Evolutionary conservation across 2,888 invertebrate genomes (phyloP).

Genomic region (Theretra japonica): DNA sequence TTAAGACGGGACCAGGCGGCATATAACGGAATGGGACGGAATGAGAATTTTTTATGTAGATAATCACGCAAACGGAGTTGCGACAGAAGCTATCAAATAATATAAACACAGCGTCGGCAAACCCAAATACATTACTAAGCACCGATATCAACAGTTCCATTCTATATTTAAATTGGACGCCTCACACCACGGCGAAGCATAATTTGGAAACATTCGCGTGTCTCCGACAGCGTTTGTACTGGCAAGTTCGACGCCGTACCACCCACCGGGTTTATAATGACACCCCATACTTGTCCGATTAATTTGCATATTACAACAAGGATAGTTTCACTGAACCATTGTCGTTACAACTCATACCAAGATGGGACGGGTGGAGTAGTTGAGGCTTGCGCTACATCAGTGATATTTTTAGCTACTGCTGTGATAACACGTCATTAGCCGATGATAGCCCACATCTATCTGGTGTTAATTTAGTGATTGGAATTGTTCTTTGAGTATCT

Average conservation of each 20-base stretch:
- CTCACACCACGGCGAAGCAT: conserved; percentile 16
- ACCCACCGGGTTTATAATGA: conserved; percentile 70
- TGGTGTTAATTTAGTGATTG: background rate
- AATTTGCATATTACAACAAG: conserved; percentile 77
- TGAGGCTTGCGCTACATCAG: background rate
- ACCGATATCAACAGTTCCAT: background rate
- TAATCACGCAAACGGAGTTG: too few relatives aligned
- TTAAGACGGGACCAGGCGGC: too few relatives aligned
- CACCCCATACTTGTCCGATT: conserved; percentile 70
- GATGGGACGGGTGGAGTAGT: conserved; percentile 29
- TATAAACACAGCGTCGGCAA: background rate
- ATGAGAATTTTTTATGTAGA: too few relatives aligned
- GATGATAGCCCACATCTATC: background rate
- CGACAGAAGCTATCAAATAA: too few relatives aligned
- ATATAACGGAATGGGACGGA: too few relatives aligned
- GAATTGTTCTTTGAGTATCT: background rate
- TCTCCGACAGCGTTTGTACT: conserved; percentile 50
- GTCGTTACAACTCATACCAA: conserved; percentile 43
- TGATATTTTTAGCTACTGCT: background rate
- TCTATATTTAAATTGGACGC: conserved; percentile 18
- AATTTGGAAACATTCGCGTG: conserved; percentile 64
- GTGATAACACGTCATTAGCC: background rate
- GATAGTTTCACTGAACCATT: conserved; percentile 56
- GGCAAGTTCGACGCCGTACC: conserved; percentile 69
- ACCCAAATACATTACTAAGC: background rate